Evolutionary conservation across 2,113 vertebrate species (phyloP).

Genomic region (Sapayoa aenigma): DNA sequence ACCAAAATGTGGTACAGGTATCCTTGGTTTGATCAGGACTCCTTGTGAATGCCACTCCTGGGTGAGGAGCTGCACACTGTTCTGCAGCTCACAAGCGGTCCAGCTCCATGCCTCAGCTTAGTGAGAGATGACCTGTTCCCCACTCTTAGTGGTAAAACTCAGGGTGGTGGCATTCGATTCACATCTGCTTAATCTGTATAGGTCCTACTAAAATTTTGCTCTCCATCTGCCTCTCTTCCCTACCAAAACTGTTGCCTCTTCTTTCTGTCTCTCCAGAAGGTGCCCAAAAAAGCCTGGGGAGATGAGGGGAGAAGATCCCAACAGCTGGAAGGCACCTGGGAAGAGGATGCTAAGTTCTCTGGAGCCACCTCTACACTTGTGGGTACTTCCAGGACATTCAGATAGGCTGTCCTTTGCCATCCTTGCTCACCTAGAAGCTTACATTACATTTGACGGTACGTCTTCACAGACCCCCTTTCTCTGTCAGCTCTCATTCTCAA

Average conservation of each 20-base stretch:
- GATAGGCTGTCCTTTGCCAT: not conserved
- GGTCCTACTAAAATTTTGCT: not conserved
- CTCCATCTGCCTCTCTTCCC: not conserved
- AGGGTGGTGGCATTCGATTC: not conserved
- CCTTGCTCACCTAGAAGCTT: not conserved
- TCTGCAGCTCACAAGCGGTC: accelerated
- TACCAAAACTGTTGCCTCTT: not conserved
- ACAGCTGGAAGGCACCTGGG: not conserved
- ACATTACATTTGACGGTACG: not conserved
- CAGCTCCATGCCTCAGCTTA: not conserved
- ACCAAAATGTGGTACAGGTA: not conserved
- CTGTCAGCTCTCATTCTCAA: not conserved
- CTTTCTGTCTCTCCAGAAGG: not conserved
- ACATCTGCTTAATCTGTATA: not conserved
- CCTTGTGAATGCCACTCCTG: not conserved
- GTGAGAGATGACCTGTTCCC: not conserved
- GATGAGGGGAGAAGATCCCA: not conserved
- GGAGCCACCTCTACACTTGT: not conserved
- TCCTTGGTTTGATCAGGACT: not conserved
- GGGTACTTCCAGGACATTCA: not conserved
- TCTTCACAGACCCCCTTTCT: not conserved
- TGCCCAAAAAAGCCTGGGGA: not conserved
- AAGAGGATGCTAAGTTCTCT: not conserved
- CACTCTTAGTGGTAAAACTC: not conserved
- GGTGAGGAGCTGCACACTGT: not conserved